Evolutionary conservation across 2,113 vertebrate species (phyloP).

Genomic region (Eulacestoma nigropectus): DNA sequence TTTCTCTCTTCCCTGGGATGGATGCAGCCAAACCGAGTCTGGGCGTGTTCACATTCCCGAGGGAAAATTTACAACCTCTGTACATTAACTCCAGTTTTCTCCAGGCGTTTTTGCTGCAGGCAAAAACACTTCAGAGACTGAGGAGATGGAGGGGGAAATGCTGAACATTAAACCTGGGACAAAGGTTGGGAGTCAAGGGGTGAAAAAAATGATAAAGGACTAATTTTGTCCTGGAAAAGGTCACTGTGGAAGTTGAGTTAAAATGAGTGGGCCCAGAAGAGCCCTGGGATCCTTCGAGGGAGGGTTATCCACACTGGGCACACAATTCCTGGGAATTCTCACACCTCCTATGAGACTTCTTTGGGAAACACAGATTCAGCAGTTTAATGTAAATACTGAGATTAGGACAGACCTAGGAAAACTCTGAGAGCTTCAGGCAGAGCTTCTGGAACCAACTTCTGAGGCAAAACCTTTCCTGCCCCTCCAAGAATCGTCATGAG

Average conservation of each 20-base stretch:
- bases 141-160: not conserved
- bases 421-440: not conserved
- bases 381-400: not conserved
- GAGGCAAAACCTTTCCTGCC: not conserved
- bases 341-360: not conserved
- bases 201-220: not conserved
- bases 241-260: conserved; percentile 18
- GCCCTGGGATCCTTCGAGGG: not conserved
- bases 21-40: not conserved
- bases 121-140: conserved; percentile 7
- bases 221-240: conserved; percentile 45
- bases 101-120: not conserved
- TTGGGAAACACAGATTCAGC: not conserved
- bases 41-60: not conserved
- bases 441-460: not conserved
- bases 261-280: not conserved
- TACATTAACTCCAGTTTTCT: not conserved
- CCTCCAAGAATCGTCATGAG: not conserved
- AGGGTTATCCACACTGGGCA: not conserved
- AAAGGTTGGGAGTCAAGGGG: conserved; percentile 18
- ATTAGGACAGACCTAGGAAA: not conserved
- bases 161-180: conserved; percentile 39
- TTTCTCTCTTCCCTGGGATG: not conserved
- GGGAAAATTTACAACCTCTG: not conserved
- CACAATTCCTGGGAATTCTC: not conserved